A percentile compares a stretch with the other conserved stretches of the same genome.
Conservation (phyloP, 2,113 vertebrate species). For the Kobus ellipsiprymnus region DNA sequence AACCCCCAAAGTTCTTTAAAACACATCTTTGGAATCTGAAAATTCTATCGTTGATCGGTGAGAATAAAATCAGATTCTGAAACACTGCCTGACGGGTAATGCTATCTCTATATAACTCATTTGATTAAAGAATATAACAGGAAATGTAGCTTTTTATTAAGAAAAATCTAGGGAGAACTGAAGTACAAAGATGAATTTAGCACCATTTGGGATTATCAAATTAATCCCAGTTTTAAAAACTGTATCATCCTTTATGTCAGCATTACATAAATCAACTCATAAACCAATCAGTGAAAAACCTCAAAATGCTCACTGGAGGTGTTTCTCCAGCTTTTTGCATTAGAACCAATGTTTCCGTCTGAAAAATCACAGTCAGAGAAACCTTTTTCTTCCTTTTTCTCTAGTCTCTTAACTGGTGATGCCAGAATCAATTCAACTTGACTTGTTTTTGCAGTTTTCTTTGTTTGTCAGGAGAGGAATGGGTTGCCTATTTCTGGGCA, state of each 20-base stretch:
- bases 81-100: neutral
- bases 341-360: constrained; percentile 59
- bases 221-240: neutral
- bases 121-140: neutral
- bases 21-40: neutral
- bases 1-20: neutral
- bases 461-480: constrained; percentile 30
- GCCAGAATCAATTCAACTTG: neutral
- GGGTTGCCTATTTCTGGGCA: constrained; percentile 20
- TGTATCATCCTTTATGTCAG: neutral
- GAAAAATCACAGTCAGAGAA: constrained; percentile 69
- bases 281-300: constrained; percentile 41
- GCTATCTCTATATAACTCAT: neutral
- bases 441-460: constrained; percentile 28
- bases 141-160: neutral
- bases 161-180: neutral
- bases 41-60: neutral
- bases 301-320: constrained; percentile 74
- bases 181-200: neutral
- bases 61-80: neutral
- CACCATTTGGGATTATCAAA: neutral
- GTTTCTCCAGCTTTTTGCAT: constrained; percentile 50
- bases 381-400: constrained; percentile 39
- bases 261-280: constrained; percentile 28
- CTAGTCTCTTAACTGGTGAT: neutral